phyloP scores from a whole-genome alignment of 2,113 vertebrate species.

The Phrynosoma platyrhinos region DNA sequence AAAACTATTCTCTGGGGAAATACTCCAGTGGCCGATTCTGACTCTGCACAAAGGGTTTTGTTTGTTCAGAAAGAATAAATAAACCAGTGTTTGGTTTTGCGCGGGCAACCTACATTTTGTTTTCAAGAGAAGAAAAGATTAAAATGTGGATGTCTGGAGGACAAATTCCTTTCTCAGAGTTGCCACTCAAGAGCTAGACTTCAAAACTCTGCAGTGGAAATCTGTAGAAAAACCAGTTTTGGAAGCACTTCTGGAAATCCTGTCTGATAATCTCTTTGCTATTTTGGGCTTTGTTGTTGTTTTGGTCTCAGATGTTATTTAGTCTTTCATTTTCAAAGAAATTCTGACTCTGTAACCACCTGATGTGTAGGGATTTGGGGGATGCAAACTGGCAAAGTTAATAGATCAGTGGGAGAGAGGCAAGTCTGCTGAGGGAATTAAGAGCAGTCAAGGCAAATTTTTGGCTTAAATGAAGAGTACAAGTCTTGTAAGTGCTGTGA shows the following conservation, averaged over 20 bases:
- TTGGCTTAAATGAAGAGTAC: not conserved
- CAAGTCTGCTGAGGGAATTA: not conserved
- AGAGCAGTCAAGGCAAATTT: not conserved
- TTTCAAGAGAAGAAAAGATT: not conserved
- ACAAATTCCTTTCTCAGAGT: not conserved
- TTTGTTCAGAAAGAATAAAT: not conserved
- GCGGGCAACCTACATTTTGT: not conserved
- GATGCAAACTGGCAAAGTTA: not conserved
- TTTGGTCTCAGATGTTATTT: not conserved
- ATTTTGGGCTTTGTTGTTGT: not conserved
- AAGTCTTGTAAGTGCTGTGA: not conserved
- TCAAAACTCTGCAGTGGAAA: not conserved
- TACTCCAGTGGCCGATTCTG: no score
- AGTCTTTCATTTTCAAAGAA: constrained; percentile 4
- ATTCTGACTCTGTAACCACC: not conserved
- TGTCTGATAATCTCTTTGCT: not conserved
- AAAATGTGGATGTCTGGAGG: not conserved
- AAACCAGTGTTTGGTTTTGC: not conserved
- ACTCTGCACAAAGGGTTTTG: not conserved
- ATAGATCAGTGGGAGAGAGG: not conserved
- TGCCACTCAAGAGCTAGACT: not conserved
- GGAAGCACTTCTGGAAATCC: not conserved
- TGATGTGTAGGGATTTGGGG: not conserved
- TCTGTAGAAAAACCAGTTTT: not conserved
- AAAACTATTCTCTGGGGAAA: no score